Conservation (phyloP, 2,888 invertebrate genomes). For the Lampropteryx suffumata region DNA sequence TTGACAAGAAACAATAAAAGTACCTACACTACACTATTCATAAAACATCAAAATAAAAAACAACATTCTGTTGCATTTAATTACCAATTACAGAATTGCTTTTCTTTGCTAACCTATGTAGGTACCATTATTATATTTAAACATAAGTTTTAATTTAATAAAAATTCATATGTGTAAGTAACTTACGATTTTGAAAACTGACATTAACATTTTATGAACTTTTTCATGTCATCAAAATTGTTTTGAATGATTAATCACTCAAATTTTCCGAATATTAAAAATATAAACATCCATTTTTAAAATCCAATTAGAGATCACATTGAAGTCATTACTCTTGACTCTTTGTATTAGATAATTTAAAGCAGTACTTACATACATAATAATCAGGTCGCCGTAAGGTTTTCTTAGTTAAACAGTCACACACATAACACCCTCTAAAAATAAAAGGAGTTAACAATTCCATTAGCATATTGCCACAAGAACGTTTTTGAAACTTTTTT, state of each 20-base stretch:
- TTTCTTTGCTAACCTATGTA: no score
- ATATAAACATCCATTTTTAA: slow-evolving; percentile 41
- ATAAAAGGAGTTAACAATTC: no score
- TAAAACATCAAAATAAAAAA: slow-evolving; percentile 20
- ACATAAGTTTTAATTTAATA: no score
- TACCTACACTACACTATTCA: slow-evolving; percentile 10
- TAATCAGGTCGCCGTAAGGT: slow-evolving; percentile 58
- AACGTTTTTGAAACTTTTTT: no score
- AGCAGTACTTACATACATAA: slow-evolving; percentile 64
- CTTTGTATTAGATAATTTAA: slow-evolving; percentile 67
- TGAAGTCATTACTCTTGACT: slow-evolving; percentile 68
- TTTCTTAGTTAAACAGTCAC: slow-evolving; percentile 3
- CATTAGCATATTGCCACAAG: no score
- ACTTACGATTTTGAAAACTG: slow-evolving; percentile 1
- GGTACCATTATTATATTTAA: no score
- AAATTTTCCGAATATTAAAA: slow-evolving; percentile 32
- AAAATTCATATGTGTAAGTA: no score
- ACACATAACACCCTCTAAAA: background rate
- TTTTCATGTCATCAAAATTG: background rate
- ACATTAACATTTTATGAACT: no score
- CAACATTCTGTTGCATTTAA: slow-evolving; percentile 1
- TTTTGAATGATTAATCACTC: slow-evolving; percentile 17
- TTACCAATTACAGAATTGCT: background rate
- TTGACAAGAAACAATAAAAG: slow-evolving; percentile 52
- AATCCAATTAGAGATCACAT: slow-evolving; percentile 77